A percentile compares a stretch with the other conserved stretches of the same genome.
These are phyloP conservation scores for Ruditapes philippinarum DNA, from an alignment of 1,140 invertebrate genomes.

Conservation along the genomic window DNA sequence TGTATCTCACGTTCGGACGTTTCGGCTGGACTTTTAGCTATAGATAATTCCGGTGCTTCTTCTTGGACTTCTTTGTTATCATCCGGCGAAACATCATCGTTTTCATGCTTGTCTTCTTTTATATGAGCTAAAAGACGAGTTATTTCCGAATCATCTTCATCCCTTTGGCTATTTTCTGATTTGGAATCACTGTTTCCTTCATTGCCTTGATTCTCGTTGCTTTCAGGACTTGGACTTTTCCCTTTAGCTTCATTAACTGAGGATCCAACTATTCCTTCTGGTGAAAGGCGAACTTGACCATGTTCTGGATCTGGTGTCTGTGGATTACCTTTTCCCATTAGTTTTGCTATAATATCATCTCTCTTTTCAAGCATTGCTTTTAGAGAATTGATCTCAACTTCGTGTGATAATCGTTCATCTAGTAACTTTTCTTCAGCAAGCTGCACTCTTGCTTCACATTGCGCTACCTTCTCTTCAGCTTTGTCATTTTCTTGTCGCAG, in stretches of 20 bases:
- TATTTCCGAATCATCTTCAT: too few species aligned
- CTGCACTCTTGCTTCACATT: constrained; percentile 22
- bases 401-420: constrained; percentile 52
- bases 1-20: too few species aligned
- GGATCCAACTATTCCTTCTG: constrained; percentile 37
- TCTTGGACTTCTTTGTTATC: too few species aligned
- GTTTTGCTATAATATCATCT: constrained; percentile 24
- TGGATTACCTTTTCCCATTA: constrained; percentile 9
- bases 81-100: too few species aligned
- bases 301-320: constrained; percentile 2
- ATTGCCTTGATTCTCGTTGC: not conserved
- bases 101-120: too few species aligned
- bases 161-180: too few species aligned
- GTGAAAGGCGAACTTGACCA: constrained; percentile 15
- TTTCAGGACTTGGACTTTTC: not conserved
- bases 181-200: not conserved
- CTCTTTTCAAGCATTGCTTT: constrained; percentile 49
- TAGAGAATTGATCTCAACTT: constrained; percentile 52
- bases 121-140: too few species aligned
- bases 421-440: constrained; percentile 45
- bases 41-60: too few species aligned
- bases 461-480: constrained; percentile 21
- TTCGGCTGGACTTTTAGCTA: too few species aligned
- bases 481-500: not conserved
- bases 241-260: not conserved